Evolutionary conservation across 2,797 vertebrate genomes (phyloP), one percentile per base, ranked within the genome.

Genomic region (Rhyacichthys aspro): DNA sequence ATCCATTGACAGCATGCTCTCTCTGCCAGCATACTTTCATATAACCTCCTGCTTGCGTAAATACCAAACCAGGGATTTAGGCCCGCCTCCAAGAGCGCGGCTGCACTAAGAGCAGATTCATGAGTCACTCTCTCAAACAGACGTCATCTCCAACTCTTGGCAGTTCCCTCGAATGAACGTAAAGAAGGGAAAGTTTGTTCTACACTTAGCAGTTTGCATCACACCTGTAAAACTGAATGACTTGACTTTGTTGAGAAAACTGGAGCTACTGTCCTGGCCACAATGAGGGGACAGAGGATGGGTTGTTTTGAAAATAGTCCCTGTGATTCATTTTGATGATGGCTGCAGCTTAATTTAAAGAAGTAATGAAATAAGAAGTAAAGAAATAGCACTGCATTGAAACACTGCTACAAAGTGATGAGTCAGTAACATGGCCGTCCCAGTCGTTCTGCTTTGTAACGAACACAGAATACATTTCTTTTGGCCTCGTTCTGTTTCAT

Each of bases 91-190:
- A 85, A 74, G 76, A 86, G 79, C 79, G 58, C 72, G 41, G 79
- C 83, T 67, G 82, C 86, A 86, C 87, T 86, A 76, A 85, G 88
- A 86, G 81, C 43, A 82, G 85, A 87, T 82, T 85, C 84, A 89
- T 92, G 89, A 91, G 86, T 93, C 90, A 91, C 86, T 59, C 76
- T 81, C 79, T 86, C 76, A 83, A 85, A 88, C 86, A 84, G 79
- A 89, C 89, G 85, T 90, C 90, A 92, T 84, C 78, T 44, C 73
- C 61, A 52, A 74, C 73, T 78, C 79, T 76, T 88, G 84, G 86
- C 87, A 80, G 82, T 74, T 64, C 77, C 67, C 60, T 52, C 76
- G 74, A 68, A 59, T 62, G 63, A 78, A 87, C n/a, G 67, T 79
- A 80, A 83, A 90, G 82, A 90, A 88, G 80, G 84, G 78, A 74